Base-by-base conservation (phyloP, 2,888 invertebrate species). In the Sminthurides aquaticus region DNA sequence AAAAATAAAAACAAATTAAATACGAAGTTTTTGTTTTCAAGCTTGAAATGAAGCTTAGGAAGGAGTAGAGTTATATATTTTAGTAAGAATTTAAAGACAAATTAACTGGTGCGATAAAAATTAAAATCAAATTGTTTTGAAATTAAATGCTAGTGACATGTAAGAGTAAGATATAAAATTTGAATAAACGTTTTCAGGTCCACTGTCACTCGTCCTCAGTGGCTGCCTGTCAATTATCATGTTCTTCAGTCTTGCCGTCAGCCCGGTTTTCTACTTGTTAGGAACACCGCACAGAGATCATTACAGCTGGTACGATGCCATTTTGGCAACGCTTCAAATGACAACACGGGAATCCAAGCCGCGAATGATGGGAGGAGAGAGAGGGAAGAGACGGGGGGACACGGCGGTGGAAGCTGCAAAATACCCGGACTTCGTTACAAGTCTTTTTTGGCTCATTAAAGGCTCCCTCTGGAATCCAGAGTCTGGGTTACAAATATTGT, bases 181-280 rank as follows among this genome's bases (percentile, higher is more conserved):
- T 15, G 15, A 34, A 15, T 34, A 11, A 5, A 11, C 15, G 43
- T 43, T 22, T 24, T n/a, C 29, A 57, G 67, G 67, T 18, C 66
- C 66, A 0, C 22, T 66, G 34, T 64, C 63, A 1, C 20, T 67
- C 11, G 28, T 65, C 43, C 55, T 74, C 24, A 65, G 69, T 2
- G 71, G 57, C 8, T 26, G 65, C 24, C 60, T 74, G 34, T 67
- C 73, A 2, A 1, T 68, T 5, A 68, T 69, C 20, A 66, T 72
- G 66, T 55, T 73, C 20, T 69, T 72, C 55, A 71, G 74, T 8
- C 60, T 74, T 22, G 49, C 67, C 3, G 64, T 68, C 1, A 66
- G 68, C 18, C 74, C 74, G 5, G 57, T 74, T 2, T 66, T 65
- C 48, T 74, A 72, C 25, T 49, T 74, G 26, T 65, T 74, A 8